These are phyloP conservation scores for Asteroscopus sphinx DNA, from an alignment of 2,888 invertebrate species.

Conservation along the genomic window DNA sequence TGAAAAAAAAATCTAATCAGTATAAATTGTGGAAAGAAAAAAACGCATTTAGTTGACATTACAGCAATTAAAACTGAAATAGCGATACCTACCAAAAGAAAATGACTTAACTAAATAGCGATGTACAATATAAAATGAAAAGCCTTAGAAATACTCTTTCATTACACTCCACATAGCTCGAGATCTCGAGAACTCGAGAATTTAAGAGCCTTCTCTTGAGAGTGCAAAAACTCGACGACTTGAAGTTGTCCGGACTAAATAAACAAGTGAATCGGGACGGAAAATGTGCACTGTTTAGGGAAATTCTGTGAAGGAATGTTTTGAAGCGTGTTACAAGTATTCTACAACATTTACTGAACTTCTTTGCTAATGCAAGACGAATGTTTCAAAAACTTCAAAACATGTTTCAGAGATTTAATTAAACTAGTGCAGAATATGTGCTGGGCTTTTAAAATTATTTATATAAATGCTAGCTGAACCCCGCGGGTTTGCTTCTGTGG, in stretches of 20 bases:
- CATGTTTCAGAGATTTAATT: no score
- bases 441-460: no score
- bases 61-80: slow-evolving; percentile 1
- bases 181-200: slow-evolving; percentile 29
- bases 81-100: slow-evolving; percentile 14
- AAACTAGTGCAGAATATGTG: no score
- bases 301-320: slow-evolving; percentile 10
- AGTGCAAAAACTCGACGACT: slow-evolving; percentile 36
- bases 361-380: no score
- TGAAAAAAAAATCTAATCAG: no score
- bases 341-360: no score
- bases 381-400: no score
- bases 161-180: slow-evolving; percentile 41
- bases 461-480: no score
- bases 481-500: no score
- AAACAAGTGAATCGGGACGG: slow-evolving; percentile 35
- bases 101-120: slow-evolving; percentile 30
- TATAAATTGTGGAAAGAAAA: no score
- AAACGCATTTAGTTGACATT: not conserved
- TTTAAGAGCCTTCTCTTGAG: slow-evolving; percentile 29
- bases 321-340: slow-evolving; percentile 1
- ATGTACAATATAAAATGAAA: slow-evolving; percentile 28
- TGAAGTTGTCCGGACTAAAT: slow-evolving; percentile 34
- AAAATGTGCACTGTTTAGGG: slow-evolving; percentile 24
- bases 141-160: slow-evolving; percentile 53